phyloP scores from a whole-genome alignment of 2,888 invertebrate genomes.

The Pterostichus madidus region DNA sequence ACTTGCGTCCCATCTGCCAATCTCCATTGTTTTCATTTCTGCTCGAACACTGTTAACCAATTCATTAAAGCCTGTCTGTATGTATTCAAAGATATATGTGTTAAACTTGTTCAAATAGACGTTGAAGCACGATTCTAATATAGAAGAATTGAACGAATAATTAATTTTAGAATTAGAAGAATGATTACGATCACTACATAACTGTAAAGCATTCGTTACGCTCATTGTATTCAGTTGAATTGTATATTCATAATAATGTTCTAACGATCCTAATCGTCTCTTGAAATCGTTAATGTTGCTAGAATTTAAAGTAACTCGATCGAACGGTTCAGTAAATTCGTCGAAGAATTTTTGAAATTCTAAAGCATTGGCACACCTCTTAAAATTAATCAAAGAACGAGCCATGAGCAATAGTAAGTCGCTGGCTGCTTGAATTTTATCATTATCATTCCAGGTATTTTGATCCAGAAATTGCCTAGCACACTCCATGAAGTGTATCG shows the following conservation, averaged over 20 bases:
- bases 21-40: not conserved
- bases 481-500: not conserved
- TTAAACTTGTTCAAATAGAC: slow-evolving; percentile 40
- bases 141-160: not conserved
- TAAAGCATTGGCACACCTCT: slow-evolving; percentile 1
- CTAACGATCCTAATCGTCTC: slow-evolving; percentile 18
- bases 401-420: slow-evolving; percentile 32
- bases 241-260: slow-evolving; percentile 29
- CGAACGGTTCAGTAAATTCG: slow-evolving; percentile 44
- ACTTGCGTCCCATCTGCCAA: slow-evolving; percentile 19
- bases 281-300: slow-evolving; percentile 12
- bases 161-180: not conserved
- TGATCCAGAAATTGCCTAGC: slow-evolving; percentile 10
- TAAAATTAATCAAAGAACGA: slow-evolving; percentile 26
- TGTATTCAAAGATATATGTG: slow-evolving; percentile 30
- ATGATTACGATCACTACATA: not conserved
- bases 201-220: slow-evolving; percentile 16
- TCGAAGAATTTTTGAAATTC: slow-evolving; percentile 38
- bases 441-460: not conserved
- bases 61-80: not conserved
- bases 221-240: slow-evolving; percentile 12
- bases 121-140: not conserved
- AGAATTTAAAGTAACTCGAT: not conserved
- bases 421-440: slow-evolving; percentile 38
- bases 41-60: not conserved